phyloP scores from a whole-genome alignment of 2,113 vertebrate genomes.

The Clarias batrachus region DNA sequence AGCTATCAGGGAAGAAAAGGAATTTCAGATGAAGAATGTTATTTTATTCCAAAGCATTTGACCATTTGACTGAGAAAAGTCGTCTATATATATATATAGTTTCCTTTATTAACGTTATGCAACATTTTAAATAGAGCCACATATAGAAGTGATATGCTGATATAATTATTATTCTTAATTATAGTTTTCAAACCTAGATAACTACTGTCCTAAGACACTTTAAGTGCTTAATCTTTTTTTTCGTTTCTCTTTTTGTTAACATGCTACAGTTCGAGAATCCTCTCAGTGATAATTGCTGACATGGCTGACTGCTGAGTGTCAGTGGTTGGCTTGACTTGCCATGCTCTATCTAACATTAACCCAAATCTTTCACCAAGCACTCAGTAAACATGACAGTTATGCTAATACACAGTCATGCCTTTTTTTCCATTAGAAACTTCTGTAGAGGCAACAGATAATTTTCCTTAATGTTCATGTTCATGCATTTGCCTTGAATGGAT shows the following conservation, averaged over 20 bases:
- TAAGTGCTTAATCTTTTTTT: not conserved
- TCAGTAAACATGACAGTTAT: not conserved
- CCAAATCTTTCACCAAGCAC: not conserved
- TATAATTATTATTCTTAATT: not conserved
- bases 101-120: not conserved
- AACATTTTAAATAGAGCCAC: not conserved
- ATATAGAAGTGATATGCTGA: not conserved
- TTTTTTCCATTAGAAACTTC: not conserved
- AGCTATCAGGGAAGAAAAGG: not conserved
- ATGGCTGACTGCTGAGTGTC: not conserved
- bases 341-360: not conserved
- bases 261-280: not conserved
- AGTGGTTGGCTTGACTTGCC: not conserved
- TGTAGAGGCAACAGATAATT: not conserved
- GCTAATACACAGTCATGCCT: not conserved
- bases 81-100: not conserved
- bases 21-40: not conserved
- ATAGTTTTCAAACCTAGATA: not conserved
- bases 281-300: not conserved
- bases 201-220: not conserved
- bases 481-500: not conserved
- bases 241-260: not conserved
- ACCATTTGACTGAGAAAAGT: not conserved
- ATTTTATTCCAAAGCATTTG: constrained; percentile 4
- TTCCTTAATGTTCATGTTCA: not conserved